These are phyloP conservation scores for Neoascia interrupta DNA, from an alignment of 2,888 invertebrate species.

Conservation along the genomic window DNA sequence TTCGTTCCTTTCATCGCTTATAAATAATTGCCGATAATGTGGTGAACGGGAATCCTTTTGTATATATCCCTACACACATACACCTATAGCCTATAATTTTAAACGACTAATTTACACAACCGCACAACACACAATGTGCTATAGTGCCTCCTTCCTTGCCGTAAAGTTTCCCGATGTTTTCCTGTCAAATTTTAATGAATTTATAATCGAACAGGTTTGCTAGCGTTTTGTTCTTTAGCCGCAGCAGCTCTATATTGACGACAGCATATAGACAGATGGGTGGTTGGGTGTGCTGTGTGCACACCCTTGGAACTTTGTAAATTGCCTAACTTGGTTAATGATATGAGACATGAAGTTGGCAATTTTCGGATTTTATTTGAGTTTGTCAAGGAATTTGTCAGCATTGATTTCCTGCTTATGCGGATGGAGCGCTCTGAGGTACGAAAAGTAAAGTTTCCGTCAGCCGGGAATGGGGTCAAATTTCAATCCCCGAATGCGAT, in stretches of 20 bases:
- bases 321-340: constrained; percentile 58
- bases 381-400: constrained; percentile 23
- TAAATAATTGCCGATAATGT: constrained; percentile 69
- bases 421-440: too few species aligned
- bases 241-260: constrained; percentile 44
- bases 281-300: neutral
- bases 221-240: constrained; percentile 53
- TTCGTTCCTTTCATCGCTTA: constrained; percentile 61
- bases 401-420: constrained; percentile 29
- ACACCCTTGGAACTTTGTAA: constrained; percentile 36
- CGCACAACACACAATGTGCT: constrained; percentile 37
- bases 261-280: constrained; percentile 4
- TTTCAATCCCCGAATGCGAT: neutral
- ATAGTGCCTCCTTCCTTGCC: constrained; percentile 24
- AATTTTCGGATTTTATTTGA: constrained; percentile 36
- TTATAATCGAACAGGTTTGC: constrained; percentile 67
- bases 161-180: constrained; percentile 63
- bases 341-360: constrained; percentile 48
- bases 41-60: constrained; percentile 62
- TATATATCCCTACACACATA: constrained; percentile 19
- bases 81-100: constrained; percentile 38
- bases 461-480: too few species aligned
- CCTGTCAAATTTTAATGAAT: constrained; percentile 67
- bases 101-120: constrained; percentile 68
- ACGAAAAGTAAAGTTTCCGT: too few species aligned